Percentiles rank a stretch among this genome's conserved stretches.
Conservation (phyloP, 2,797 vertebrate species). For the Cynopterus sphinx region DNA sequence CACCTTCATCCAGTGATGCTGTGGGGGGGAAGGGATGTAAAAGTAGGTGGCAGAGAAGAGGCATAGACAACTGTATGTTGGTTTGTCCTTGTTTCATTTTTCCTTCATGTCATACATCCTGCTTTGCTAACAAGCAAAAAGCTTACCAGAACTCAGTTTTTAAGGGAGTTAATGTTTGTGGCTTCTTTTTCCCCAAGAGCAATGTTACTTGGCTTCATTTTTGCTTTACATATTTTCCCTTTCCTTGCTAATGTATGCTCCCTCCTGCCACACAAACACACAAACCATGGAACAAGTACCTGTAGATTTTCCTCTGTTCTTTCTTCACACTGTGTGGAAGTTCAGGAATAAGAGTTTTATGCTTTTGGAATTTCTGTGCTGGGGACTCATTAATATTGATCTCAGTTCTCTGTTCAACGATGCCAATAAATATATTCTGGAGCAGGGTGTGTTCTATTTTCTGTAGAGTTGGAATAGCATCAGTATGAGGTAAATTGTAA, state of each 20-base stretch:
- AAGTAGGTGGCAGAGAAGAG: not conserved
- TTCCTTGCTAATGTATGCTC: not conserved
- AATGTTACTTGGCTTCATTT: not conserved
- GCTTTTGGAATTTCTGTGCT: not conserved
- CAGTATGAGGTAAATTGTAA: slow-evolving; percentile 9
- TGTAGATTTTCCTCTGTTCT: not conserved
- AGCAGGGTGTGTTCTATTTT: not conserved
- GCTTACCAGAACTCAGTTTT: not conserved
- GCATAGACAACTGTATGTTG: not conserved
- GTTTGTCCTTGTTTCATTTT: not conserved
- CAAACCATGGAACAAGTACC: not conserved
- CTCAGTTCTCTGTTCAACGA: not conserved
- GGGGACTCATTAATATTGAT: not conserved
- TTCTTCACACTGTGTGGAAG: not conserved
- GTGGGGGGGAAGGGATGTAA: not conserved
- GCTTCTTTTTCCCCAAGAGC: not conserved
- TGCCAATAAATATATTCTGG: not conserved
- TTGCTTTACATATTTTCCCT: not conserved
- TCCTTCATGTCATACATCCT: not conserved
- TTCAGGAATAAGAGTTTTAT: not conserved
- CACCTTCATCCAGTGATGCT: not conserved
- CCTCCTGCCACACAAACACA: not conserved
- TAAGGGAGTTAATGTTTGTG: not conserved
- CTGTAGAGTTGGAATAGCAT: slow-evolving; percentile 9
- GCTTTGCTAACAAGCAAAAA: not conserved